These are phyloP conservation scores for Poecile atricapillus DNA, from an alignment of 2,113 vertebrate species.

Conservation along the genomic window DNA sequence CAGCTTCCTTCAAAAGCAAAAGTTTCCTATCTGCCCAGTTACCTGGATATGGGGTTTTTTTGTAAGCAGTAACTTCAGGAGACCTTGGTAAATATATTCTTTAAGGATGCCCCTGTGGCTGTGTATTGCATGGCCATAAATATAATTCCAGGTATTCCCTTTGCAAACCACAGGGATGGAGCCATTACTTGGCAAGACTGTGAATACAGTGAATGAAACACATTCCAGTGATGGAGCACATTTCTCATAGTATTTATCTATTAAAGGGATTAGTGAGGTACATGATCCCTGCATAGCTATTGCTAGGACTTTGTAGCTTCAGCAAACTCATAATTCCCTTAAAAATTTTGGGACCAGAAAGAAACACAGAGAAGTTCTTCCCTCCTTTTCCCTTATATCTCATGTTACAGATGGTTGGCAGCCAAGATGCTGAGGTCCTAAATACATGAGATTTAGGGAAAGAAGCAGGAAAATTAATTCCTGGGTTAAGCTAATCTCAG, in stretches of 20 bases:
- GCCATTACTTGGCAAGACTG: background rate
- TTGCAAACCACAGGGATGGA: background rate
- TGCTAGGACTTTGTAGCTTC: background rate
- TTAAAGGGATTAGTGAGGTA: background rate
- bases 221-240: background rate
- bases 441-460: background rate
- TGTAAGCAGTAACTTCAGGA: background rate
- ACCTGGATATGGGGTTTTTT: background rate
- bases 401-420: background rate
- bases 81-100: background rate
- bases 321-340: background rate
- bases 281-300: rapidly evolving
- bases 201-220: background rate
- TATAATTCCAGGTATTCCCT: background rate
- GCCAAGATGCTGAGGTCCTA: background rate
- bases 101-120: background rate
- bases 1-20: background rate
- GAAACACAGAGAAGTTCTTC: background rate
- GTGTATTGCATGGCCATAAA: background rate
- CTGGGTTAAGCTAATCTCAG: background rate
- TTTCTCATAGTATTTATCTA: background rate
- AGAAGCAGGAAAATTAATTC: background rate
- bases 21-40: background rate
- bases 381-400: background rate
- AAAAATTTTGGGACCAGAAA: background rate